A percentile compares a stretch with the other conserved stretches of the same genome.
phyloP scores from a whole-genome alignment of 2,888 invertebrate genomes.

The Aelia acuminata region DNA sequence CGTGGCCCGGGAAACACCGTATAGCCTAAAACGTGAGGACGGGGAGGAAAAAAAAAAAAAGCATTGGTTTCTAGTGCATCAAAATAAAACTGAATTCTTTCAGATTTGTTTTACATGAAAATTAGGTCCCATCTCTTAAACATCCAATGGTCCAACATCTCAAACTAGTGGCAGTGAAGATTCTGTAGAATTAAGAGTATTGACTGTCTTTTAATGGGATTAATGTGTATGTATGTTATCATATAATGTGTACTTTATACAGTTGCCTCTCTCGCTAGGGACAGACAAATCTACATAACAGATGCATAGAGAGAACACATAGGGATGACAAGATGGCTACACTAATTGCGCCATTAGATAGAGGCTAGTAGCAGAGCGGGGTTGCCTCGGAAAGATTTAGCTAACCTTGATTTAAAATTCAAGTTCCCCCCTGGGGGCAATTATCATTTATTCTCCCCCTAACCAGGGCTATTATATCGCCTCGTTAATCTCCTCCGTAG shows the following conservation, averaged over 20 bases:
- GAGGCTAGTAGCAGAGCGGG: neutral
- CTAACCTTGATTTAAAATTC: slow-evolving; percentile 51
- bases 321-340: neutral
- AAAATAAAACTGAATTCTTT: too few relatives aligned
- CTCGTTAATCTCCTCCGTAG: slow-evolving; percentile 23
- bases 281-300: slow-evolving; percentile 8
- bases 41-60: too few relatives aligned
- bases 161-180: neutral
- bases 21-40: too few relatives aligned
- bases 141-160: too few relatives aligned
- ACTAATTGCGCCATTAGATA: slow-evolving; percentile 8
- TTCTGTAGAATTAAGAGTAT: neutral
- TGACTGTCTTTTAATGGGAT: neutral
- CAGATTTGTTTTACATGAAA: too few relatives aligned
- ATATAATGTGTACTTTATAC: neutral
- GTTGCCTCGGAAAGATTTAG: neutral
- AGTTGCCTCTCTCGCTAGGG: neutral
- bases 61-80: too few relatives aligned
- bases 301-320: neutral
- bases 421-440: neutral
- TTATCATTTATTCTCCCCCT: slow-evolving; percentile 41
- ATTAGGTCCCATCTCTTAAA: too few relatives aligned
- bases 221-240: neutral
- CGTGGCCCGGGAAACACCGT: too few relatives aligned
- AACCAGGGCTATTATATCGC: slow-evolving; percentile 41